Percentiles rank a stretch among this genome's conserved stretches.
Evolutionary conservation across 2,113 vertebrate species (phyloP).

Genomic region (Cisticola juncidis): DNA sequence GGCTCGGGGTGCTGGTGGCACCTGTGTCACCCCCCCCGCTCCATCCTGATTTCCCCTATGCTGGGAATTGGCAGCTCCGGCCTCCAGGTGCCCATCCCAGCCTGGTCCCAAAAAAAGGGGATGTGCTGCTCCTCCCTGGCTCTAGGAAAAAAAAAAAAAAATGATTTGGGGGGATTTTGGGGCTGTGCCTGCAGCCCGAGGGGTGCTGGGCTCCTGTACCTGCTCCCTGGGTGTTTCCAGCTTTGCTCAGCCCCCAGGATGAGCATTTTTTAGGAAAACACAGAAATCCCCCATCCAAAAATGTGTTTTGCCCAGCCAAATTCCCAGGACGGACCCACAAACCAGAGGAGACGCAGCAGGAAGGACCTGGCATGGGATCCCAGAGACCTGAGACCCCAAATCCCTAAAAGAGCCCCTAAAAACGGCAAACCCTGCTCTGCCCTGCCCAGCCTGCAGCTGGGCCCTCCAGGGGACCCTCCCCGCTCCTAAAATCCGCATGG

Average conservation of each 20-base stretch:
- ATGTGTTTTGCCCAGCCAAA: rapidly evolving
- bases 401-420: background rate
- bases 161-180: background rate
- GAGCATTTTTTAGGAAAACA: background rate
- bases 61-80: constrained; percentile 25
- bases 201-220: background rate
- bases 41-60: background rate
- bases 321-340: background rate
- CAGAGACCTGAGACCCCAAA: background rate
- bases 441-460: background rate
- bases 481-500: background rate
- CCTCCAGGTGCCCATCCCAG: constrained; percentile 14
- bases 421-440: background rate
- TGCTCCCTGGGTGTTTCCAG: background rate
- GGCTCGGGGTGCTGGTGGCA: constrained; percentile 57
- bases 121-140: background rate
- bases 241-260: background rate
- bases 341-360: rapidly evolving
- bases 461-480: background rate
- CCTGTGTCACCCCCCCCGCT: constrained; percentile 37
- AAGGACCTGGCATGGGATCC: rapidly evolving
- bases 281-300: background rate
- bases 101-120: background rate
- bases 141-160: background rate
- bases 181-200: background rate